A percentile compares a stretch with the other conserved stretches of the same genome.
These are phyloP conservation scores for Nemapogon koenigi DNA, from an alignment of 2,888 invertebrate species.

Conservation along the genomic window DNA sequence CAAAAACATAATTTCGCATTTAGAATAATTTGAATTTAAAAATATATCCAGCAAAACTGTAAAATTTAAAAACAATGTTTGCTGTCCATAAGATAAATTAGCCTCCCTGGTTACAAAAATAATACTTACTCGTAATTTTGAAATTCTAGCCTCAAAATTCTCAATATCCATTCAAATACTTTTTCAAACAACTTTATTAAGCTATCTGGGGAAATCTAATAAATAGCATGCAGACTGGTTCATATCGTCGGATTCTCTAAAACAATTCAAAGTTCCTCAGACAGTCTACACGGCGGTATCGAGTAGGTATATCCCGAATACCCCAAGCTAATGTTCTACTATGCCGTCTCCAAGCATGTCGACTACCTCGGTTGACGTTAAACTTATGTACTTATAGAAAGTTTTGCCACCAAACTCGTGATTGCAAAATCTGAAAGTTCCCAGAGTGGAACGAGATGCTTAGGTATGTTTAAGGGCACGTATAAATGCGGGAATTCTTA, in stretches of 20 bases:
- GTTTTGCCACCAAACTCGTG: slow-evolving; percentile 35
- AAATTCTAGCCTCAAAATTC: too few species aligned
- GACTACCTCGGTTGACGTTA: slow-evolving; percentile 30
- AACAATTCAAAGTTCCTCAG: slow-evolving; percentile 15
- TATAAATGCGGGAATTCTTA: slow-evolving; percentile 33
- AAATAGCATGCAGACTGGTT: slow-evolving; percentile 8
- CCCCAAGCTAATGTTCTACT: slow-evolving; percentile 33
- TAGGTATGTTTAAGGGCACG: slow-evolving; percentile 22
- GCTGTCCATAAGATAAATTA: too few species aligned
- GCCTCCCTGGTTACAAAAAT: too few species aligned
- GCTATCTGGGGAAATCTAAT: slow-evolving; percentile 5
- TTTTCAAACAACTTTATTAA: slow-evolving; percentile 6
- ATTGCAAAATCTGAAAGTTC: slow-evolving; percentile 51
- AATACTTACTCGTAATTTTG: too few species aligned
- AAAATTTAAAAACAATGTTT: too few species aligned
- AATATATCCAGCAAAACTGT: too few species aligned
- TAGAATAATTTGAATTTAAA: too few species aligned
- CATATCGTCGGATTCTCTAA: slow-evolving; percentile 8
- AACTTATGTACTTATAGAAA: slow-evolving; percentile 42
- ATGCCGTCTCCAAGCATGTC: slow-evolving; percentile 4
- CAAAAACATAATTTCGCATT: too few species aligned
- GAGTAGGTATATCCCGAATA: slow-evolving; percentile 24
- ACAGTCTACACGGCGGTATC: slow-evolving; percentile 27
- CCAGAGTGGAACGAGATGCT: slow-evolving; percentile 16
- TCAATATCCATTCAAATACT: too few species aligned